Evolutionary conservation across 2,113 vertebrate species (phyloP), one percentile per base, ranked within the genome.

Genomic region (Ammodytes dubius): DNA sequence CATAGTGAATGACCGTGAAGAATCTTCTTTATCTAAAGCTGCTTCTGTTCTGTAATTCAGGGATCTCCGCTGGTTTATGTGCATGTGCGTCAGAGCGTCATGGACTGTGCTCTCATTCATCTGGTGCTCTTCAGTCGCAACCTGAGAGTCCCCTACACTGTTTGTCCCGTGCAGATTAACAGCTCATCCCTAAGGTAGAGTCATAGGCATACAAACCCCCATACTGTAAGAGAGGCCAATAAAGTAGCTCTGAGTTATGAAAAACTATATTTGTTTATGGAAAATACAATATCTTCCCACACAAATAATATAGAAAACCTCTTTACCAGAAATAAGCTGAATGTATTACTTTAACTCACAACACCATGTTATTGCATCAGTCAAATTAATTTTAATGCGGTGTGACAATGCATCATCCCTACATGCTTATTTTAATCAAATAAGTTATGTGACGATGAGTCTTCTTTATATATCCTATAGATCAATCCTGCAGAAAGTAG

Each of bases 61-160:
- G 92, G 90, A 57, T 57, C 85, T 40, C 96, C 94, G 0, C 90
- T 98, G 72, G 93, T 98, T 50, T 96, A 97, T 73, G 94, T 99
- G 17, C 95, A 95, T 1, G 84, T 94, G 9, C 96, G 91, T 84
- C 97, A 95, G 77, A 97, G 96, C 6, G 65, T 37, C 6, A 1
- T 97, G 87, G 97, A 99, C 4, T 95, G 94, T 5, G 84, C 85
- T 1, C 94, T 99, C 65, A 91, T 99, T 50, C 93, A 96, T 37
- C 94, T 98, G n/a, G 68, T 96, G 9, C 95, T 98, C 42, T 92
- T 97, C 70, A 97, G 95, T 57, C 96, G 96, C 86, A 96, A 95
- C 42, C 77, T 98, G 4, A 94, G 95, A 42, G 92, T 97, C 37
- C 96, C 97, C 19, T 94, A 97, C 81, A 96, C 97, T 12, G 37